Evolutionary conservation across 2,797 vertebrate genomes (phyloP), one percentile per base, ranked within the genome.

Genomic region (Gambelia wislizenii): DNA sequence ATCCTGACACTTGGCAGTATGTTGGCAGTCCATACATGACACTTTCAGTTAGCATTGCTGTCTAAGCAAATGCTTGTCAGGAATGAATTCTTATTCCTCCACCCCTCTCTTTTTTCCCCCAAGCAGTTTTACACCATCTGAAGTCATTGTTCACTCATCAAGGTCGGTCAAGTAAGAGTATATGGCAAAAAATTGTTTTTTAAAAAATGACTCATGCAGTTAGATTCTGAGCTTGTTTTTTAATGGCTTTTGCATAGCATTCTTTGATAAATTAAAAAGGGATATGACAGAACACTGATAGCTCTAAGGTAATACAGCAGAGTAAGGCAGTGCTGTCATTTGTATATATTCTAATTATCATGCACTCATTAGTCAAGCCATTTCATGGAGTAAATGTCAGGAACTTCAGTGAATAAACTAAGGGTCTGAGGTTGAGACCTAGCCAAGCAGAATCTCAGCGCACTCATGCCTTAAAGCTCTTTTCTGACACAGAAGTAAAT

Each of bases 61-160:
- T 91, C 91, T 86, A 93, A 89, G 89, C 56, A 88, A 90, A 74
- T 94, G 2, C 88, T 94, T 91, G 87, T 93, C 91, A 91, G 30
- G 84, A 90, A 90, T 42, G 7, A 36, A 84, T 52, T 69, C 33
- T 25, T 18, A 33, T 30, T 20, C 1, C 0, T n/a, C 54, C 33
- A n/a, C 16, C 8, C 10, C 27, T 13, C 25, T 44, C 42, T 39
- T 91, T 88, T 6, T 67, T 39, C 5, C 39, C n/a, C 81, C 76
- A 82, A 92, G 64, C 0, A 25, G 4, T 94, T 95, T 93, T 85
- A 92, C 82, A 90, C 20, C 5, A 12, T 92, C 94, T 90, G 86
- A 91, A 93, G 64, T 89, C 90, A 91, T 86, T 92, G 22, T 64
- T 52, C 89, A 16, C n/a, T 83, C 52, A 61, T 39, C 78, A 88